phyloP scores from a whole-genome alignment of 2,888 invertebrate genomes.

The Bruchidius siliquastri region DNA sequence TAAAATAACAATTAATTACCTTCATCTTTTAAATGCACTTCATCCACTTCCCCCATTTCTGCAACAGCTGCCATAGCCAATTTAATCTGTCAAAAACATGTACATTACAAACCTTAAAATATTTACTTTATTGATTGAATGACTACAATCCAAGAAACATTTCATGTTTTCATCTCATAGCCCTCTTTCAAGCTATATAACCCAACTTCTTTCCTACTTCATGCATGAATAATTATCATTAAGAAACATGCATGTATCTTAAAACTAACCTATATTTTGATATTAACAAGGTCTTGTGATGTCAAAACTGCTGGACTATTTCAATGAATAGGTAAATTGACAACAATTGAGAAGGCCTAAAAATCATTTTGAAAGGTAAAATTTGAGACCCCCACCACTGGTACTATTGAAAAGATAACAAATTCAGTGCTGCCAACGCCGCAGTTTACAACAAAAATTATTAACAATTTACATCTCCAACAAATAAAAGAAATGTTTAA shows the following conservation, averaged over 20 bases:
- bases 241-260: background rate
- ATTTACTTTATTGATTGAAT: background rate
- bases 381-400: conserved; percentile 30
- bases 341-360: background rate
- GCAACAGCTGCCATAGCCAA: conserved; percentile 45
- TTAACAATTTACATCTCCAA: background rate
- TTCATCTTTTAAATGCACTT: conserved; percentile 45
- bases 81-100: conserved; percentile 27
- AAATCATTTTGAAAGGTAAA: conserved; percentile 17
- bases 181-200: background rate
- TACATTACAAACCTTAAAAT: background rate
- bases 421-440: conserved; percentile 31
- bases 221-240: background rate
- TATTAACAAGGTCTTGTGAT: background rate
- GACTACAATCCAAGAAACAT: background rate
- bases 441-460: conserved; percentile 27
- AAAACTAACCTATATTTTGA: background rate
- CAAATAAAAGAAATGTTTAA: conserved; percentile 2
- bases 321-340: background rate
- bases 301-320: background rate
- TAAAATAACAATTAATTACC: conserved; percentile 19
- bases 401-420: conserved; percentile 33
- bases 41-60: conserved; percentile 47
- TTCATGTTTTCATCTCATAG: background rate
- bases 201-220: background rate